Conservation (phyloP, 2,888 invertebrate species). For the Microctonus hyperodae region DNA sequence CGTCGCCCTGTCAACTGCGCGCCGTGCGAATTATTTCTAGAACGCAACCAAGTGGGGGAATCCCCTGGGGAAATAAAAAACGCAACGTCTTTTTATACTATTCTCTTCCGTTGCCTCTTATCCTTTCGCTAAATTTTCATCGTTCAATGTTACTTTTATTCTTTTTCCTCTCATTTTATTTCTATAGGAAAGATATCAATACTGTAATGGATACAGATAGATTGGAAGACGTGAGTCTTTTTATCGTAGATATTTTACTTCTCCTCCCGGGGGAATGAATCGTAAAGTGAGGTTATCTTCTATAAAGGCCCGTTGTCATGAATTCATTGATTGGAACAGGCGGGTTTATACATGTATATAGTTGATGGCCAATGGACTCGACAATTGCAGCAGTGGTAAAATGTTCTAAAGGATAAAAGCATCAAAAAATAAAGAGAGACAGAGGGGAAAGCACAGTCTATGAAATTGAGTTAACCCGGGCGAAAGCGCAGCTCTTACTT, state of each 20-base stretch:
- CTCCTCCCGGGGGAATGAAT: constrained; percentile 38
- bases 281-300: constrained; percentile 46
- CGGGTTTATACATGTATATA: constrained; percentile 42
- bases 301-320: constrained; percentile 57
- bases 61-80: neutral
- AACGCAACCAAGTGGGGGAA: neutral
- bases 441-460: constrained; percentile 22
- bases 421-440: constrained; percentile 10
- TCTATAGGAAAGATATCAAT: neutral
- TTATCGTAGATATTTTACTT: constrained; percentile 24
- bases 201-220: neutral
- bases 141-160: neutral
- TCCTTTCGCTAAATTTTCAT: neutral
- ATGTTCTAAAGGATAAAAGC: constrained; percentile 19
- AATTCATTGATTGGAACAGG: constrained; percentile 60
- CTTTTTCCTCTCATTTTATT: neutral
- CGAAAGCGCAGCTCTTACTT: constrained; percentile 62
- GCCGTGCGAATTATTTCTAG: constrained; percentile 6
- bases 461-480: constrained; percentile 60
- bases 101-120: neutral
- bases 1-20: constrained; percentile 31
- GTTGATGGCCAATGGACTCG: constrained; percentile 25
- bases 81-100: neutral
- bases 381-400: constrained; percentile 28
- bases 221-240: constrained; percentile 27